Percentiles rank a stretch among this genome's conserved stretches.
Evolutionary conservation across 2,888 invertebrate species (phyloP).

Genomic region (Microctonus hyperodae): DNA sequence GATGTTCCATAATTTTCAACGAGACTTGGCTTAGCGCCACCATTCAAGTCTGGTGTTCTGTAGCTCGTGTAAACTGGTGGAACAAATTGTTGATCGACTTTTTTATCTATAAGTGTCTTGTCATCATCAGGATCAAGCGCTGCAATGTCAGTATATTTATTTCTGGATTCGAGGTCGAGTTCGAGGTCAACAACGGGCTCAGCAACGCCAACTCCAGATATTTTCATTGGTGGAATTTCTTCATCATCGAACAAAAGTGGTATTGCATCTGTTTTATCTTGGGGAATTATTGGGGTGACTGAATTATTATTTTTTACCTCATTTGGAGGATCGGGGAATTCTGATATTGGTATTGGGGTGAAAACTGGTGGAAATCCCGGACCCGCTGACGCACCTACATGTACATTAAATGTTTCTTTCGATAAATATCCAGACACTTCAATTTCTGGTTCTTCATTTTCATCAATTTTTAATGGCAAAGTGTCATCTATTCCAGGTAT

Average conservation of each 20-base stretch:
- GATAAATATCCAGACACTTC: conserved; percentile 55
- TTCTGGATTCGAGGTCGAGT: conserved; percentile 52
- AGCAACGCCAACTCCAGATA: conserved; percentile 58
- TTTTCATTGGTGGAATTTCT: conserved; percentile 31
- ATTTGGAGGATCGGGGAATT: conserved; percentile 14
- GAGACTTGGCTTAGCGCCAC: conserved; percentile 50
- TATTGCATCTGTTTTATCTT: background rate
- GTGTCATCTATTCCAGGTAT: conserved; percentile 41
- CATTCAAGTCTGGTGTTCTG: conserved; percentile 56
- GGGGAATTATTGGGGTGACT: background rate
- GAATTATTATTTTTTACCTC: background rate
- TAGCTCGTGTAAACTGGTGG: conserved; percentile 54
- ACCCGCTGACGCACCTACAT: conserved; percentile 48
- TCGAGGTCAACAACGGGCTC: conserved; percentile 59
- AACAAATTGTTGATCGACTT: conserved; percentile 35
- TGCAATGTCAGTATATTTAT: conserved; percentile 48
- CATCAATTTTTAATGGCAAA: background rate
- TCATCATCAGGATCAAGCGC: conserved; percentile 37
- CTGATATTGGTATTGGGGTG: background rate
- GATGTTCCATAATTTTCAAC: conserved; percentile 54
- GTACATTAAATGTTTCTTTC: conserved; percentile 53
- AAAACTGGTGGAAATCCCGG: background rate
- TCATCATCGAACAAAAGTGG: conserved; percentile 17
- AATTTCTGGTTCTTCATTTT: conserved; percentile 43
- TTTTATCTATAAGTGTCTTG: conserved; percentile 41